A percentile compares a stretch with the other conserved stretches of the same genome.
These are phyloP conservation scores for Schizopygopsis pylzovi DNA, from an alignment of 2,797 vertebrate genomes.

Conservation along the genomic window DNA sequence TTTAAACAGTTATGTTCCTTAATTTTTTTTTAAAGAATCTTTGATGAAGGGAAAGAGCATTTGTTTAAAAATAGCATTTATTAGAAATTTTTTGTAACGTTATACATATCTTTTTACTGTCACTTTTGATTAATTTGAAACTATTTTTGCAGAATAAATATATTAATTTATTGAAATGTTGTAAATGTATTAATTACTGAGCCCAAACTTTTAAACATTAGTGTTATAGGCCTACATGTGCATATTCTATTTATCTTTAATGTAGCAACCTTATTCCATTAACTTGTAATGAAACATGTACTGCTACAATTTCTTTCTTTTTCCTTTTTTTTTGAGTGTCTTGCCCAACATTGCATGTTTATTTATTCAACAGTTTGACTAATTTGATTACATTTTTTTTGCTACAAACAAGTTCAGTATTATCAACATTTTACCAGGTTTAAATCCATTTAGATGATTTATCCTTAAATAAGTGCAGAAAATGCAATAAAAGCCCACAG, in stretches of 20 bases:
- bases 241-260: background rate
- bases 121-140: background rate
- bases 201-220: background rate
- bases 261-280: background rate
- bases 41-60: background rate
- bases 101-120: background rate
- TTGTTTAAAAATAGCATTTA: background rate
- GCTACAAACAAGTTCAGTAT: background rate
- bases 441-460: slow-evolving; percentile 22
- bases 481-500: slow-evolving; percentile 35
- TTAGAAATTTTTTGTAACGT: background rate
- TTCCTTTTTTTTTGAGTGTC: background rate
- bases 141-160: background rate
- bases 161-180: background rate
- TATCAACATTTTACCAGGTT: slow-evolving; percentile 6
- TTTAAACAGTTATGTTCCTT: too few relatives aligned
- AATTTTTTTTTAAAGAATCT: background rate
- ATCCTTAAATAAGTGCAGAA: slow-evolving; percentile 20
- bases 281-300: background rate
- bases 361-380: slow-evolving; percentile 18
- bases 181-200: background rate
- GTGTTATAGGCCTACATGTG: background rate
- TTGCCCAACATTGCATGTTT: slow-evolving; percentile 4
- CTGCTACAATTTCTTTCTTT: background rate
- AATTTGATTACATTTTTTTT: background rate